Conservation (phyloP, 2,113 vertebrate species). For the Aspiorhynchus laticeps region DNA sequence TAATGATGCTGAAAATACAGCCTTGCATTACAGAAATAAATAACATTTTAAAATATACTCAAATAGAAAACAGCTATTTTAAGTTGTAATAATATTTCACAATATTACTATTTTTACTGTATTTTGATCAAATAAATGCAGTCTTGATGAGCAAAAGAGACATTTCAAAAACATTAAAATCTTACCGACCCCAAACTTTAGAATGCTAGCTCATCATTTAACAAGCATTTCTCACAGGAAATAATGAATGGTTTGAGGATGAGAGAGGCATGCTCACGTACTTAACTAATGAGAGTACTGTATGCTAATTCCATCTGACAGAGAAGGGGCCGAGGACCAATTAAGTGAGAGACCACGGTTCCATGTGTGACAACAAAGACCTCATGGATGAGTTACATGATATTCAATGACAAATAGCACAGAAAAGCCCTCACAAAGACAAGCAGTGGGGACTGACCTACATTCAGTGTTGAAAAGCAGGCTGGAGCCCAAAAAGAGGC, state of each 20-base stretch:
- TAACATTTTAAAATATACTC: not conserved
- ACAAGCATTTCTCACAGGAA: not conserved
- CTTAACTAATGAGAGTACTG: conserved; percentile 47
- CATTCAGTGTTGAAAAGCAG: conserved; percentile 73
- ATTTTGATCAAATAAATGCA: not conserved
- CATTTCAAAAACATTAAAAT: not conserved
- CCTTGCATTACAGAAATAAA: not conserved
- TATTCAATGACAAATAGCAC: conserved; percentile 67
- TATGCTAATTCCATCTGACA: conserved; percentile 53
- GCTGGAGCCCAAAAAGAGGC: conserved; percentile 72
- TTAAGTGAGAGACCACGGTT: conserved; percentile 45
- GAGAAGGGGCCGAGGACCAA: conserved; percentile 29
- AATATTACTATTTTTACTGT: not conserved
- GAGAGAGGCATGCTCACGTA: conserved; percentile 8
- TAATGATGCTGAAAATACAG: not conserved
- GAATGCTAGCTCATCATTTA: not conserved
- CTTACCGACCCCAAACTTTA: not conserved
- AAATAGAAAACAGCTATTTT: not conserved
- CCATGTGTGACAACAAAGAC: conserved; percentile 64
- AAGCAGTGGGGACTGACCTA: conserved; percentile 71
- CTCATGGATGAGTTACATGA: conserved; percentile 63
- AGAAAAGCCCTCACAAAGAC: conserved; percentile 64
- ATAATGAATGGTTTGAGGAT: not conserved
- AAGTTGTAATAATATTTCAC: not conserved
- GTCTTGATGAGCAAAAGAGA: not conserved